These are phyloP conservation scores for Theonella swinhoei DNA, from an alignment of 37 sponge, comb jelly and placozoan genomes.

Conservation along the genomic window DNA sequence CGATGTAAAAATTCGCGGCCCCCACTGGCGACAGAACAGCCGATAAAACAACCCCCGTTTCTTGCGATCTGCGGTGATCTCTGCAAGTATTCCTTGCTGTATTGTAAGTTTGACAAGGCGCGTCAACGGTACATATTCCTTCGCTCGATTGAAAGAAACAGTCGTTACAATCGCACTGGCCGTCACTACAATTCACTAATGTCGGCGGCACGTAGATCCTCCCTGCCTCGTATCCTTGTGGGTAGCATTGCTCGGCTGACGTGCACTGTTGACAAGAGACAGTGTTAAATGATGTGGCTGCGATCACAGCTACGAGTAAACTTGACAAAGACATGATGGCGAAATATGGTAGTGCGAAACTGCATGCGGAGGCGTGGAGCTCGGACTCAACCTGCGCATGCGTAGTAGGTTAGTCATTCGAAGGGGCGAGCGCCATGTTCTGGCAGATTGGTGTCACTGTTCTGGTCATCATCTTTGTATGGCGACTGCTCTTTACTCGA, in stretches of 20 bases:
- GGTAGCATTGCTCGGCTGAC: background rate
- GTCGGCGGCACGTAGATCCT: background rate
- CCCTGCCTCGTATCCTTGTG: background rate
- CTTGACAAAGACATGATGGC: no score
- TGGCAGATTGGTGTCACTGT: no score
- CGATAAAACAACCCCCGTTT: background rate
- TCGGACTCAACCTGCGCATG: no score
- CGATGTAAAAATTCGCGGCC: background rate
- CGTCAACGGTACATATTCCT: background rate
- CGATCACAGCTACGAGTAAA: no score
- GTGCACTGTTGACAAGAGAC: background rate
- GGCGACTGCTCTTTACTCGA: background rate
- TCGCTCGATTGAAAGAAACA: background rate
- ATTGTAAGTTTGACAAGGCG: background rate
- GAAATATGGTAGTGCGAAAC: no score
- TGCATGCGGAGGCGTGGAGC: no score
- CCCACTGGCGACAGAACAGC: background rate
- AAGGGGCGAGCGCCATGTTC: no score
- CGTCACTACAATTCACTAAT: background rate
- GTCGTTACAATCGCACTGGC: background rate
- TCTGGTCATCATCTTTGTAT: no score
- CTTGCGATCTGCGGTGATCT: background rate
- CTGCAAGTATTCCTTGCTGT: background rate
- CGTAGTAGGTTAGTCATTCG: no score
- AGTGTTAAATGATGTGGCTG: no score